Evolutionary conservation across 2,797 vertebrate species (phyloP), one percentile per base, ranked within the genome.

Genomic region (Threskiornis aethiopicus): DNA sequence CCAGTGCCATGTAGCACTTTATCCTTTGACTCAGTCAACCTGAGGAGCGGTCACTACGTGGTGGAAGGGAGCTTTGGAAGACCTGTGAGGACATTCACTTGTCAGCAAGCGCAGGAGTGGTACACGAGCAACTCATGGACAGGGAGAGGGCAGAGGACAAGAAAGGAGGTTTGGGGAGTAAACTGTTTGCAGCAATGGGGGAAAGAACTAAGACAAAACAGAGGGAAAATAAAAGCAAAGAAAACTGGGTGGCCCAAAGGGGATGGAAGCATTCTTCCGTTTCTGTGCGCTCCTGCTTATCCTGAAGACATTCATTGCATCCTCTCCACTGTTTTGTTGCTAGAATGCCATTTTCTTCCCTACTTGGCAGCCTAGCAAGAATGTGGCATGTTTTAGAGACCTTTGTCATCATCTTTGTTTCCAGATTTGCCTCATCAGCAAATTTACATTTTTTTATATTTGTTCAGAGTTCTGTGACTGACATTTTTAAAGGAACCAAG

Each of bases 371-470:
- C 26, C 37, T 20, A 64, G 73, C 62, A 93, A 77, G 35, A 33
- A 76, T 29, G 37, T 37, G 46, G 69, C 46, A 51, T 41, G 20
- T 47, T 92, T 77, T 59, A 73, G 73, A 67, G 69, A 51, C 21
- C 31, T 67, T 29, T 64, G 78, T 65, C 78, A 81, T 77, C 69
- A 57, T 59, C 78, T 81, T 87, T 77, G 78, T 90, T 92, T 73
- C 69, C 35, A 81, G n/a, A 81, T 81, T 71, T 64, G 67, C 73
- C 82, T 81, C 82, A 42, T 93, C 85, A 91, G 75, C 73, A 84
- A 78, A 67, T 44, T 52, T 29, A 41, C 47, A 29, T 82, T 73
- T 71, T 57, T 55, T 6, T 28, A 16, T 65, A 64, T 42, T 87
- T 39, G 26, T 76, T 76, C 37, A 25, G 58, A 49, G 84, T 61